These are phyloP conservation scores for Macaria notata DNA, from an alignment of 2,888 invertebrate species.

Conservation along the genomic window DNA sequence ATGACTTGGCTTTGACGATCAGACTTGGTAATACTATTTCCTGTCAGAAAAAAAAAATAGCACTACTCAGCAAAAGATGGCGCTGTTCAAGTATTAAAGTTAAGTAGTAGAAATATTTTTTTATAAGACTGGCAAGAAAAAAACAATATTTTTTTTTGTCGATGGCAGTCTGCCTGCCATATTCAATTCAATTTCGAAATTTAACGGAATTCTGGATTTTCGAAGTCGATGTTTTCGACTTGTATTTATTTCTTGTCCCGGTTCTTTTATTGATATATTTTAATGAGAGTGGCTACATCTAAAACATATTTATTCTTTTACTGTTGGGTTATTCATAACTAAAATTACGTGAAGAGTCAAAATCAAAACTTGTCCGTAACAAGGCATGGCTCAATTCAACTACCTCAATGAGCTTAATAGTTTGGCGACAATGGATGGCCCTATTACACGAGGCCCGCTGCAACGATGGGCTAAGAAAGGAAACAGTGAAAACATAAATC, in stretches of 20 bases:
- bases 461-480: conserved; percentile 91
- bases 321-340: neutral
- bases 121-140: too few relatives aligned
- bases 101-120: too few relatives aligned
- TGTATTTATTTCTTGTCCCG: conserved; percentile 3
- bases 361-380: conserved; percentile 1
- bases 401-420: conserved; percentile 91
- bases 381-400: conserved; percentile 89
- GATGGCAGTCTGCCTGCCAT: too few relatives aligned
- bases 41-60: neutral
- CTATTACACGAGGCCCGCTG: conserved; percentile 88
- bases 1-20: too few relatives aligned
- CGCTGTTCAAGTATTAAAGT: too few relatives aligned
- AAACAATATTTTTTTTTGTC: too few relatives aligned
- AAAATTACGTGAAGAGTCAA: neutral
- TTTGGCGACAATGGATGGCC: conserved; percentile 89
- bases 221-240: conserved; percentile 12
- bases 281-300: conserved; percentile 13
- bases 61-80: too few relatives aligned
- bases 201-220: conserved; percentile 5
- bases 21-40: neutral
- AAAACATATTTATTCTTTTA: conserved; percentile 13
- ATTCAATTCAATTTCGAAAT: conserved; percentile 2
- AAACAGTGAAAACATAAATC: conserved; percentile 83
- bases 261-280: neutral